phyloP scores from a whole-genome alignment of 2,113 vertebrate genomes.

The Ctenodactylus gundi region DNA sequence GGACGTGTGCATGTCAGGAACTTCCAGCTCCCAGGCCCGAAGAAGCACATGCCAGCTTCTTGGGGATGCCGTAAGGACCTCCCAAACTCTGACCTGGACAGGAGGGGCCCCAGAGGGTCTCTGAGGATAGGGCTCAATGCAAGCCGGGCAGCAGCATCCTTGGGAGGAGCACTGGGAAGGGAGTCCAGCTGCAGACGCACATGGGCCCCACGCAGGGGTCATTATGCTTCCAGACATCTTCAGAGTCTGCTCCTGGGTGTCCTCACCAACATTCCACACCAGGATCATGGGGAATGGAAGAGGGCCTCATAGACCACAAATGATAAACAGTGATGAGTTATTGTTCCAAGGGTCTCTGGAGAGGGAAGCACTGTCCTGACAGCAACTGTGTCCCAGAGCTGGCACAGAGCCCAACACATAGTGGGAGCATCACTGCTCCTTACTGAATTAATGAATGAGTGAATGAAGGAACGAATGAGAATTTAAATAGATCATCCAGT shows the following conservation, averaged over 20 bases:
- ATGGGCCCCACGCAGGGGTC: background rate
- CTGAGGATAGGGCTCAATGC: background rate
- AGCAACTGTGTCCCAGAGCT: background rate
- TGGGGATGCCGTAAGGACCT: background rate
- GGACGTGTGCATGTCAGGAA: slow-evolving; percentile 6
- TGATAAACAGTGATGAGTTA: background rate
- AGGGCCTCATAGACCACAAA: background rate
- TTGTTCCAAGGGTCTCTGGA: background rate
- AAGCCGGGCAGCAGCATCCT: fast-evolving
- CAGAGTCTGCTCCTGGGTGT: background rate
- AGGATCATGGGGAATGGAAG: background rate
- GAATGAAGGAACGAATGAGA: background rate
- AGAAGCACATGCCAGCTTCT: background rate
- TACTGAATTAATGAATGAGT: background rate
- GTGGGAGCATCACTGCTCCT: background rate
- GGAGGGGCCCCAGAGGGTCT: background rate
- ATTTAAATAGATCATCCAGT: background rate
- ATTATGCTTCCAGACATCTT: background rate
- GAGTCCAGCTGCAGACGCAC: background rate
- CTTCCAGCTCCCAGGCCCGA: background rate
- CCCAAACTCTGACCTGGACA: background rate
- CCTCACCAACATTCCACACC: background rate
- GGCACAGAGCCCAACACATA: background rate
- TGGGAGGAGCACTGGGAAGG: background rate
- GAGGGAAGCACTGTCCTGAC: background rate